Percentiles rank a stretch among this genome's conserved stretches.
Evolutionary conservation across 2,113 vertebrate genomes (phyloP).

Genomic region (Panurus biarmicus): DNA sequence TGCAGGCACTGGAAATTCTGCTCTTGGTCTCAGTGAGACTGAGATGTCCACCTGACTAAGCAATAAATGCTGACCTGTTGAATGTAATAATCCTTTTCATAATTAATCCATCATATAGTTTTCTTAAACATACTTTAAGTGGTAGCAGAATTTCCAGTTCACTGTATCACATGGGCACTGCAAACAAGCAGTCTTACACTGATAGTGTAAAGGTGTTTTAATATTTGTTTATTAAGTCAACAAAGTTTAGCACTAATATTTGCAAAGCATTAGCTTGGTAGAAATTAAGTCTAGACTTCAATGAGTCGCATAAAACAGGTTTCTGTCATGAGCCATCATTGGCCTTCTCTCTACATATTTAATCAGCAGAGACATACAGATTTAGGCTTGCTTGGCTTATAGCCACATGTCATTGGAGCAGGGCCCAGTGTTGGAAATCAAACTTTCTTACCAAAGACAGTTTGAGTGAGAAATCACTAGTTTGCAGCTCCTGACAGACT

Average conservation of each 20-base stretch:
- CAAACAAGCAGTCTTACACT: not conserved
- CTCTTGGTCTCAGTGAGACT: not conserved
- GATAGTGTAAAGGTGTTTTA: not conserved
- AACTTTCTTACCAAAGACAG: not conserved
- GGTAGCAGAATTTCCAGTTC: not conserved
- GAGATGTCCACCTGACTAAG: not conserved
- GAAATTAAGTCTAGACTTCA: not conserved
- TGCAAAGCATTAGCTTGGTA: not conserved
- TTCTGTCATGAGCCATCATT: not conserved
- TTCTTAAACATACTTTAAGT: not conserved
- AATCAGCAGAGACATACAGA: not conserved
- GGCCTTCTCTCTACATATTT: not conserved
- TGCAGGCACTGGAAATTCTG: not conserved
- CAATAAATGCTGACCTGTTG: not conserved
- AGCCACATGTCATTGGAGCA: not conserved
- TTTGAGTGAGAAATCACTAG: not conserved
- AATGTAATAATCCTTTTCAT: not conserved
- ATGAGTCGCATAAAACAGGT: not conserved
- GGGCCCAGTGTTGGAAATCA: not conserved
- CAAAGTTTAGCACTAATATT: not conserved
- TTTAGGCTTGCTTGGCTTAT: not conserved
- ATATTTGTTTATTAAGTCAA: not conserved
- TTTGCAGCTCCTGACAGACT: not conserved
- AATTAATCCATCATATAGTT: not conserved
- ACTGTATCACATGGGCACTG: not conserved